A percentile compares a stretch with the other conserved stretches of the same genome.
Conservation (phyloP, 1,140 invertebrate species). For the Euwallacea fornicatus region DNA sequence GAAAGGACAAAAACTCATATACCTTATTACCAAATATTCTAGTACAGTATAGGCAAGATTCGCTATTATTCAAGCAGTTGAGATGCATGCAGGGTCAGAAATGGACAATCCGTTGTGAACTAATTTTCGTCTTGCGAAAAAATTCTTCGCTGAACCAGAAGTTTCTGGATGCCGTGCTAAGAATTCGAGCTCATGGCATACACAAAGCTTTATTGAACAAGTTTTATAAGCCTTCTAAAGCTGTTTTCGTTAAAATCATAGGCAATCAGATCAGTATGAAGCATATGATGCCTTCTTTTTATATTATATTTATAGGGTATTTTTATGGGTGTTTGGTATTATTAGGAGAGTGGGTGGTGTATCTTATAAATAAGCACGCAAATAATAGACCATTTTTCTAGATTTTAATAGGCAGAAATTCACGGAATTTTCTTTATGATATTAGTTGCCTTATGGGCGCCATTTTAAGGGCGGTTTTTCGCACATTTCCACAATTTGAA, state of each 20-base stretch:
- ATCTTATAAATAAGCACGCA: not conserved
- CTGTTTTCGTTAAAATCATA: not conserved
- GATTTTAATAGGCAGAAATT: no score
- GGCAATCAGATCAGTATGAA: not conserved
- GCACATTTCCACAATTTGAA: no score
- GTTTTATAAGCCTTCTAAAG: no score
- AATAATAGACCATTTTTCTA: no score
- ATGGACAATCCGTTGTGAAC: not conserved
- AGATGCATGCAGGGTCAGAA: not conserved
- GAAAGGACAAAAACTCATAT: not conserved
- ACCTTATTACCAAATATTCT: not conserved
- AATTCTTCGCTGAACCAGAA: not conserved
- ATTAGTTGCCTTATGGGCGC: no score
- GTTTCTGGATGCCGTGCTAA: not conserved
- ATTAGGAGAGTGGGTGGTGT: not conserved
- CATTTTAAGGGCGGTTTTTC: no score
- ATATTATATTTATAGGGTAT: not conserved
- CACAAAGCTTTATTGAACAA: no score
- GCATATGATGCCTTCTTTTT: constrained; percentile 3
- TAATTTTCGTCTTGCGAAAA: not conserved
- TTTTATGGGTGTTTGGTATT: not conserved
- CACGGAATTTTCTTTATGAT: no score
- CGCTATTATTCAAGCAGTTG: no score
- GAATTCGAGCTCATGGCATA: no score
- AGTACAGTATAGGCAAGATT: not conserved